Evolutionary conservation across 2,797 vertebrate species (phyloP), one percentile per base, ranked within the genome.

Genomic region (Microctenopoma stevenorrisi): DNA sequence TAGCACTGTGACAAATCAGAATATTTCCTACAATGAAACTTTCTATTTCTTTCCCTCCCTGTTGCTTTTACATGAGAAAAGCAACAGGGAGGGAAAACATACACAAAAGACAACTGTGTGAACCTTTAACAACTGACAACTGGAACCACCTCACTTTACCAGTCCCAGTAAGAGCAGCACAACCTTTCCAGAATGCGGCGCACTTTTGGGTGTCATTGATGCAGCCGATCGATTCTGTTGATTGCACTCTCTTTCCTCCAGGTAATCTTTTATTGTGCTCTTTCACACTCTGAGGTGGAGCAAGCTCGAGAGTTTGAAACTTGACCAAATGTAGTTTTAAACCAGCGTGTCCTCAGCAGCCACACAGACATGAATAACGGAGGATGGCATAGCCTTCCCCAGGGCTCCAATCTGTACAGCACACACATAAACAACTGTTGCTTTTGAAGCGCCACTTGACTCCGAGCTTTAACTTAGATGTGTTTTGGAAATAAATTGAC

Each of bases 401-500:
- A 35, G 47, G 84, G 70, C 77, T 48, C 37, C 25, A 14, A 50
- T 47, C 12, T 64, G 60, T 67, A 48, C 28, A 57, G 74, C 52
- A 43, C 47, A 47, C 48, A 59, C 51, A 55, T 37, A 61, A 84
- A 86, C 74, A 76, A 68, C 48, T 64, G 11, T 18, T 50, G 1
- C 61, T 81, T 76, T 81, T 74, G 54, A 84, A 75, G 53, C 46
- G 46, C 40, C 33, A 25, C 81, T 85, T 86, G 84, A 86, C 84
- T 85, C 55, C 18, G 3, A 78, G 74, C 76, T 77, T 70, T 37
- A 69, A 77, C 70, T 72, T 56, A 33, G 68, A 79, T 75, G 72
- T 82, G 57, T 78, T 81, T 69, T 82, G 73, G 76, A 76, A 85
- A 88, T 76, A 84, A 79, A 86, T 56, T 69, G 77, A 78, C 77